Base-by-base conservation (phyloP, 2,113 vertebrate species). In the Chrysemys picta region DNA sequence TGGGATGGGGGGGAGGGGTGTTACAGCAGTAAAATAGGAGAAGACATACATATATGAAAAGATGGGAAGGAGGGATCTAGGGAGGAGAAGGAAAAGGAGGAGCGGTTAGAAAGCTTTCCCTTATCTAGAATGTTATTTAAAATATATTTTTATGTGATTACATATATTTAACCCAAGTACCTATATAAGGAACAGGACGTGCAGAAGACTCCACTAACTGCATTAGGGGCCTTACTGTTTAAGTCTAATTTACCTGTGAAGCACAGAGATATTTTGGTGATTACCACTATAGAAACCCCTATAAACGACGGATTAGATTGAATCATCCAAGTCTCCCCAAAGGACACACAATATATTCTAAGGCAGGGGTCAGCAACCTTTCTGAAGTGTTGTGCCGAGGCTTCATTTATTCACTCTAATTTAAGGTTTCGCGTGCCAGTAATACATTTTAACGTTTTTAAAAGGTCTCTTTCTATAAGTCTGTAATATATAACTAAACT, bases 251-350 rank as follows among this genome's bases (percentile, higher is more conserved):
- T 82, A 85, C 42, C 50, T 25, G n/a, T 11, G 35, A 88, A 87
- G 31, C 52, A 29, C 42, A 93, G 72, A 76, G 94, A 93, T 84
- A 89, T 42, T 80, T 10, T 78, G 47, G 89, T 47, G 82, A 57
- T 85, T 54, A 53, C 38, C 7, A n/a, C 3, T 52, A 6, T 4
- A 56, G 25, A 42, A 38, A 11, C 45, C 21, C 25, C 0, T 3
- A 57, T 16, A 62, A 87, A 57, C 80, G 1, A 88, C 10, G 80
- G 50, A 84, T 78, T 53, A 87, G 35, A 31, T 2, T 90, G 80
- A 95, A 91, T 57, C 62, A 93, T n/a, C 62, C 84, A 57, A 96
- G 49, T 45, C 88, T 89, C 17, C 50, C 27, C 50, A 49, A 89
- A 96, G 81, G 52, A 29, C 21, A 94, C 82, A 83, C 82, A 91